Base-by-base conservation (phyloP, 2,797 vertebrate genomes). In the Salmo trutta region DNA sequence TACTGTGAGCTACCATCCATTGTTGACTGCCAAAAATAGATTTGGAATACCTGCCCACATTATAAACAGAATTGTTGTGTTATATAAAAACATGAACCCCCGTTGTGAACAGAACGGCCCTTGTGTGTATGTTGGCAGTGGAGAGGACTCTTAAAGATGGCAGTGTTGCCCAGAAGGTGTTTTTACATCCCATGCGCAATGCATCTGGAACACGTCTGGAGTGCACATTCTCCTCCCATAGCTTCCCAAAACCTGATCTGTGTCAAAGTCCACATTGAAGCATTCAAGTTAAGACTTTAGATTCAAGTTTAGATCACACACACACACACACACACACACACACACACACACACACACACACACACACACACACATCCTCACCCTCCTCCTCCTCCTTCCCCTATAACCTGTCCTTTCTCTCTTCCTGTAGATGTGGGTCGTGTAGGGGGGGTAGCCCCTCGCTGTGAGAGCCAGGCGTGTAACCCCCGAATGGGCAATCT, bases 401-500 rank as follows among this genome's bases (percentile, higher is more conserved):
- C 31, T 31, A 29, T 73, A 73, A 59, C 53, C 54, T 62, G 52
- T 59, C 5, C 17, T 54, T 1, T 73, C 53, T 33, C 52, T 24
- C 52, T 21, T 33, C 15, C 84, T 0, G 19, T 70, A 77, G 88
- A 85, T 81, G 80, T 85, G 88, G 77, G 83, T 47, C 89, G 85
- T 0, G 91, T 88, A 71, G 91, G 88, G 71, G 91, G 88, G 0
- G 92, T 94, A 81, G 92, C 93, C 53, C 94, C 93, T 79, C 93
- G 93, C 77, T 98, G 98, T 17, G 96, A 97, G 77, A 96, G 92
- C 75, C 88, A 88, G 56, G 97, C 97, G 80, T 99, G 97, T 88
- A 99, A 98, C 92, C 98, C 98, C 56, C 95, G 94, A 15, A 97
- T 99, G 97, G 98, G 97, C 19, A 98, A 99, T 92, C 87, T 99